These are phyloP conservation scores for Lepus europaeus DNA, from an alignment of 2,113 vertebrate species.

Conservation along the genomic window DNA sequence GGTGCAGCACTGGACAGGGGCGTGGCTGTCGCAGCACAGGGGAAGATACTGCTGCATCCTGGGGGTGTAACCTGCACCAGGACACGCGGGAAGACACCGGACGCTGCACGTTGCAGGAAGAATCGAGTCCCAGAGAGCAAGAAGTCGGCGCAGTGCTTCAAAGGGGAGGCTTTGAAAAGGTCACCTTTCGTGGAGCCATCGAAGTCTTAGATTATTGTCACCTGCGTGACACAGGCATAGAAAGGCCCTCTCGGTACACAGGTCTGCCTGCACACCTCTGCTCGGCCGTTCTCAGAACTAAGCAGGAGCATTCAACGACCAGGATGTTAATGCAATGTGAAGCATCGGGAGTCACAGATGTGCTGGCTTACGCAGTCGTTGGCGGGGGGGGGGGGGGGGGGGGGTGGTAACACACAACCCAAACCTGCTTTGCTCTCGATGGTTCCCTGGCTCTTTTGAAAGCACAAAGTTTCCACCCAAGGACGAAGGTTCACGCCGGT, in stretches of 20 bases:
- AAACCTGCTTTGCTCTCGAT: not conserved
- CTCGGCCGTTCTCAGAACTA: too few relatives aligned
- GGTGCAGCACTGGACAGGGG: rapidly evolving
- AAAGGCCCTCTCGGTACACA: rapidly evolving
- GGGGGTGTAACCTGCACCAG: too few relatives aligned
- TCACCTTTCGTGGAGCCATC: too few relatives aligned
- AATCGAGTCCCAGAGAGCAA: too few relatives aligned
- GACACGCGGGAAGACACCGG: too few relatives aligned
- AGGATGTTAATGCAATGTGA: not conserved
- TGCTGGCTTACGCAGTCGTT: not conserved
- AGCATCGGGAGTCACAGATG: not conserved
- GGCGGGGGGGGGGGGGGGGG: too few relatives aligned
- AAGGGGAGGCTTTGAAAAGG: too few relatives aligned
- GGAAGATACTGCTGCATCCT: not conserved
- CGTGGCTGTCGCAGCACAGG: rapidly evolving
- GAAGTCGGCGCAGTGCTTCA: too few relatives aligned
- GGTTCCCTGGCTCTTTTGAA: not conserved
- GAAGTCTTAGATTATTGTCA: not conserved
- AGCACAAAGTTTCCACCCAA: not conserved
- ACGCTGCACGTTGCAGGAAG: too few relatives aligned
- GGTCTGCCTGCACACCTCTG: not conserved
- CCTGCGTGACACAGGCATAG: not conserved
- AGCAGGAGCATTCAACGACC: not conserved
- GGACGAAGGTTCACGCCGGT: not conserved
- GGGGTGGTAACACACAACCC: too few relatives aligned